phyloP scores from a whole-genome alignment of 2,888 invertebrate genomes.

The Teleogryllus oceanicus region DNA sequence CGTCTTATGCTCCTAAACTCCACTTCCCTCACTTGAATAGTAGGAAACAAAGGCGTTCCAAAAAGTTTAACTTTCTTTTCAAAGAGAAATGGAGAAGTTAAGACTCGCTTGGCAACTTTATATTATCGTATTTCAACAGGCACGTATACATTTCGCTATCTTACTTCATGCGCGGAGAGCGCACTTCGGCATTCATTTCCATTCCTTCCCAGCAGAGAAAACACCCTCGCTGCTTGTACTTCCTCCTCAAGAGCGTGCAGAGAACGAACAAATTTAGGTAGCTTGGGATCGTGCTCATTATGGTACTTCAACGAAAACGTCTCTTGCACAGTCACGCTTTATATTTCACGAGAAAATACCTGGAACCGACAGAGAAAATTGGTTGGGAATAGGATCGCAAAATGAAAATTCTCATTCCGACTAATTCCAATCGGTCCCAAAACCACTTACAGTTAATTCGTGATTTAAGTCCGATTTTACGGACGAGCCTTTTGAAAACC shows the following conservation, averaged over 20 bases:
- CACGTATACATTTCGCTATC: too few species aligned
- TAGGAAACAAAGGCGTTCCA: not conserved
- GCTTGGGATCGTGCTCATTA: too few species aligned
- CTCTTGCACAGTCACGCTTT: not conserved
- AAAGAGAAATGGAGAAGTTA: not conserved
- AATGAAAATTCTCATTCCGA: not conserved
- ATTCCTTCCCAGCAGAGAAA: too few species aligned
- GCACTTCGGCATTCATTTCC: too few species aligned
- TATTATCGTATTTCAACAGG: too few species aligned
- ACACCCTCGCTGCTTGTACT: too few species aligned
- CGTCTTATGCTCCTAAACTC: not conserved
- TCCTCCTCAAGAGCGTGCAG: too few species aligned
- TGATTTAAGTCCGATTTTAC: not conserved
- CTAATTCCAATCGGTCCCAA: not conserved
- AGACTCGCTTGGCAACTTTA: not conserved
- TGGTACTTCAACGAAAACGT: not conserved
- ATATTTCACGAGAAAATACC: not conserved
- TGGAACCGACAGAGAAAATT: not conserved
- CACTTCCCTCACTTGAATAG: not conserved
- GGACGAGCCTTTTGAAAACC: too few species aligned
- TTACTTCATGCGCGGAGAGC: too few species aligned
- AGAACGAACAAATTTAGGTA: too few species aligned
- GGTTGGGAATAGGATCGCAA: not conserved
- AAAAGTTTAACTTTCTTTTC: not conserved
- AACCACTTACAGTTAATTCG: not conserved